These are phyloP conservation scores for Stomatorhinus walkeri DNA, from an alignment of 2,797 vertebrate genomes.

Conservation along the genomic window DNA sequence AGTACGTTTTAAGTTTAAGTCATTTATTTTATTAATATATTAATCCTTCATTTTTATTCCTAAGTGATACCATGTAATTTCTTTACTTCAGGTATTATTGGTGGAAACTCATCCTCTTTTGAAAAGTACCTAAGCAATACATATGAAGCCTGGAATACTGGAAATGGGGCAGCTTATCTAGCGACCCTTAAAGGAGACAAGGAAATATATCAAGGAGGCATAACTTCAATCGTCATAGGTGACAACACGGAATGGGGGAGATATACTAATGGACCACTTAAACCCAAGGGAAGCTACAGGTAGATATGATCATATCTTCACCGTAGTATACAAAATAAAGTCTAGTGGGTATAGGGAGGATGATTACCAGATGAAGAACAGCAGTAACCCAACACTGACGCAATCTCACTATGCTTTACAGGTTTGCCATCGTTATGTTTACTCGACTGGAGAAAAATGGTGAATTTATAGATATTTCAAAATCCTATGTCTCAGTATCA, in stretches of 20 bases:
- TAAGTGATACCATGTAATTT: background rate
- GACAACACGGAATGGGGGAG: background rate
- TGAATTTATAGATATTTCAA: background rate
- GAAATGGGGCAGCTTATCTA: background rate
- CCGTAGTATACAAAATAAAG: background rate
- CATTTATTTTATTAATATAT: background rate
- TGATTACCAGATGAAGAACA: background rate
- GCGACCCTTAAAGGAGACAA: background rate
- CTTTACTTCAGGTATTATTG: background rate
- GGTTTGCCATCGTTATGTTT: slow-evolving; percentile 21
- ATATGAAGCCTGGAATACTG: slow-evolving; percentile 30
- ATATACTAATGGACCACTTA: slow-evolving; percentile 16
- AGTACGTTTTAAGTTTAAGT: background rate
- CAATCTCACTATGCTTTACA: slow-evolving; percentile 1
- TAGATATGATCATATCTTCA: background rate
- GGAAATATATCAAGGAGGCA: background rate
- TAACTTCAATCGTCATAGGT: background rate
- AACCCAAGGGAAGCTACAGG: slow-evolving; percentile 2
- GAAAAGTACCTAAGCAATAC: background rate
- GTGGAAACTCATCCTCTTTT: background rate
- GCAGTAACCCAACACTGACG: background rate
- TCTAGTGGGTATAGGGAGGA: background rate
- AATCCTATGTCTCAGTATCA: slow-evolving; percentile 16
- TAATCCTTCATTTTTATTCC: background rate
- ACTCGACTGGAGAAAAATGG: background rate